These are phyloP conservation scores for Catalaphyllia jardinei DNA, from an alignment of 64 coral and sea anemone genomes.

Conservation along the genomic window DNA sequence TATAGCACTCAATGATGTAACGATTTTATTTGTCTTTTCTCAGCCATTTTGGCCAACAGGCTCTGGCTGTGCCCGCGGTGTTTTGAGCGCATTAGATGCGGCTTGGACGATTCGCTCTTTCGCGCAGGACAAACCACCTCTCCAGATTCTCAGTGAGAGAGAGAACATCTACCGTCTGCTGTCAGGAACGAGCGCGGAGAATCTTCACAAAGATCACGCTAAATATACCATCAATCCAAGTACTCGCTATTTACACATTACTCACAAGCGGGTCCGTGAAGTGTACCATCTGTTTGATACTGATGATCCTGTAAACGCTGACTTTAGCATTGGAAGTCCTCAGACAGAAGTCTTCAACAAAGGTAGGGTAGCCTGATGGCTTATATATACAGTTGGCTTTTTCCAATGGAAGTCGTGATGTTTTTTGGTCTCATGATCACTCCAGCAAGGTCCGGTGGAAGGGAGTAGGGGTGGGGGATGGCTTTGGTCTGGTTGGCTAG, in stretches of 20 bases:
- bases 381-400: too few relatives aligned
- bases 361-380: neutral
- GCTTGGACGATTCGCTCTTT: slow-evolving; percentile 99
- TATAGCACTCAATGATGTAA: too few relatives aligned
- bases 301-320: slow-evolving; percentile 92
- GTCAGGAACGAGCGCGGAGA: slow-evolving; percentile 76
- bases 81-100: slow-evolving; percentile 91
- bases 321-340: slow-evolving; percentile 85
- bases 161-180: slow-evolving; percentile 95
- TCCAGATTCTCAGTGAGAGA: slow-evolving; percentile 91
- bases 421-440: too few relatives aligned
- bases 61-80: slow-evolving; percentile 98
- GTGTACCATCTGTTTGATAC: slow-evolving; percentile 96
- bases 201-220: slow-evolving; percentile 89
- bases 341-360: neutral
- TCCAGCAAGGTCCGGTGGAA: too few relatives aligned
- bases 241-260: slow-evolving; percentile 76
- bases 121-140: slow-evolving; percentile 84
- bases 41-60: slow-evolving; percentile 99
- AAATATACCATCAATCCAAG: slow-evolving; percentile 91
- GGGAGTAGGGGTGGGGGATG: too few relatives aligned
- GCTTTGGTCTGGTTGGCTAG: too few relatives aligned
- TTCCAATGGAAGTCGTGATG: too few relatives aligned
- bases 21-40: neutral
- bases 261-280: slow-evolving; percentile 74